Conservation (phyloP, 2,888 invertebrate genomes). For the Mycalesis mineus region DNA sequence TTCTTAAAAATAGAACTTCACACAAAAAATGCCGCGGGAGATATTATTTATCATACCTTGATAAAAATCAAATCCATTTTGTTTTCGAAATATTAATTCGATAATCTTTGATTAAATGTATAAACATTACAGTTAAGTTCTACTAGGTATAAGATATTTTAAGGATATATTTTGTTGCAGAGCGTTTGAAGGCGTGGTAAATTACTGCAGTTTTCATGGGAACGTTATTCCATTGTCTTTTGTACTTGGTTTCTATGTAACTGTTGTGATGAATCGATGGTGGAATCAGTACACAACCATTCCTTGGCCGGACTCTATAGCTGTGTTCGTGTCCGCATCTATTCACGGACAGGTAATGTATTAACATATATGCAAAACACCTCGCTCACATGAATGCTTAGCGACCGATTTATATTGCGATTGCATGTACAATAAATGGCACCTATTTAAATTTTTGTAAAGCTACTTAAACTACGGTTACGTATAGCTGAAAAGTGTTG, state of each 20-base stretch:
- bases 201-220: constrained; percentile 91
- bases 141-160: too few relatives aligned
- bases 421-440: neutral
- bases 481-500: neutral
- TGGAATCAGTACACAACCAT: constrained; percentile 91
- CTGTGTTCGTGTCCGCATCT: constrained; percentile 90
- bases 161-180: constrained; percentile 57
- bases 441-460: neutral
- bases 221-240: constrained; percentile 94
- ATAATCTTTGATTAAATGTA: too few relatives aligned
- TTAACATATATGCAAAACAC: neutral
- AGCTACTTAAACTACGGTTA: neutral
- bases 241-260: constrained; percentile 95
- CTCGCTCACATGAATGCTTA: neutral
- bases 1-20: too few relatives aligned
- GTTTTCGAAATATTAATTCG: too few relatives aligned
- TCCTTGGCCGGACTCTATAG: constrained; percentile 92
- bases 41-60: too few relatives aligned
- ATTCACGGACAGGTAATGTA: constrained; percentile 84
- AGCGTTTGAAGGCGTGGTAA: constrained; percentile 87
- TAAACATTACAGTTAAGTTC: too few relatives aligned
- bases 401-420: neutral
- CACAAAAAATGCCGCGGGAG: too few relatives aligned
- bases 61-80: too few relatives aligned
- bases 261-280: constrained; percentile 95